Evolutionary conservation across 2,113 vertebrate species (phyloP).

Genomic region (Uria lomvia): DNA sequence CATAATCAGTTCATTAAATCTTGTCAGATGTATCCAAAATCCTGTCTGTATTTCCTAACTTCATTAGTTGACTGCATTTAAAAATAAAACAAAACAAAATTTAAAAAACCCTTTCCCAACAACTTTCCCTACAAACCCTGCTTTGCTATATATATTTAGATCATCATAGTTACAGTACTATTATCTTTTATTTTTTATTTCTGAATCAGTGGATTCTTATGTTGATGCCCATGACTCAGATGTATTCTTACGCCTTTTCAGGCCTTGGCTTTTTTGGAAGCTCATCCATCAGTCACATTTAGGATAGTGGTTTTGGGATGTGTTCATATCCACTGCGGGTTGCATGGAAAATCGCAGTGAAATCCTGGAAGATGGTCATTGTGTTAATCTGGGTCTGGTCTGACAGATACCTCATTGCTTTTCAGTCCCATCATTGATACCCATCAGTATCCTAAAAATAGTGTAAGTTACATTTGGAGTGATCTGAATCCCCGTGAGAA

Average conservation of each 20-base stretch:
- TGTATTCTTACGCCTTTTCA: neutral
- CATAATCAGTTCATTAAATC: neutral
- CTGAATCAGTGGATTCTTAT: neutral
- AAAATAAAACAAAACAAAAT: neutral
- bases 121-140: neutral
- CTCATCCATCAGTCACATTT: neutral
- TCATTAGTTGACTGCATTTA: neutral
- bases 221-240: fast-evolving
- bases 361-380: neutral
- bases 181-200: neutral
- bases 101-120: neutral
- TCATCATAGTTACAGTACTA: neutral
- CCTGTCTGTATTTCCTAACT: neutral
- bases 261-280: neutral
- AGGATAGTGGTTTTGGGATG: neutral
- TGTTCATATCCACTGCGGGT: neutral
- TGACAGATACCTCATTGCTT: neutral
- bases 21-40: neutral
- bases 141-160: neutral
- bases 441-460: neutral
- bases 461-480: neutral
- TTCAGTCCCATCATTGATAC: neutral
- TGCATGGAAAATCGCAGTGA: neutral
- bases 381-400: neutral
- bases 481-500: neutral